phyloP scores from a whole-genome alignment of 2,888 invertebrate genomes.

The Perithous albicinctus region DNA sequence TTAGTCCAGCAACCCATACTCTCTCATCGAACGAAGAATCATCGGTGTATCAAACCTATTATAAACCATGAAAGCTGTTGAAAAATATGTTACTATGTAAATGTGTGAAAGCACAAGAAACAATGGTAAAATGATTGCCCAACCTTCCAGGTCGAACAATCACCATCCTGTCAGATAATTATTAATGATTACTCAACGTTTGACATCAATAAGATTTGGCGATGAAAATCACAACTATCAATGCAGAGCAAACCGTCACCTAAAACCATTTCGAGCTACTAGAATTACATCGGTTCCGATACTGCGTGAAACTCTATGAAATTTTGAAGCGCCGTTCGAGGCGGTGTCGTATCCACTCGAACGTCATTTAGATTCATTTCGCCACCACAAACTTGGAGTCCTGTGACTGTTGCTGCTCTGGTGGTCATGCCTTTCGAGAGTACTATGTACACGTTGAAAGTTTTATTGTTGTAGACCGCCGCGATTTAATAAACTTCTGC shows the following conservation, averaged over 20 bases:
- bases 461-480: neutral
- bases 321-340: neutral
- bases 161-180: neutral
- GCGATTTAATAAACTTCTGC: neutral
- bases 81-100: conserved; percentile 1
- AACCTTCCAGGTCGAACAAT: no score
- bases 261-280: conserved; percentile 26
- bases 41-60: conserved; percentile 19
- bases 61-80: conserved; percentile 15
- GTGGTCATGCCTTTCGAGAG: neutral
- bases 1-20: conserved; percentile 10
- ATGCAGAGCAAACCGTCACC: neutral
- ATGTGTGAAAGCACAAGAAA: neutral
- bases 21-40: neutral
- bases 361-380: neutral
- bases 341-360: conserved; percentile 14
- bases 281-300: neutral
- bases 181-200: neutral
- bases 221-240: neutral
- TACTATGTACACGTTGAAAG: neutral
- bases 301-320: neutral
- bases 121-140: neutral
- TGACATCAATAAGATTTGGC: neutral
- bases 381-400: neutral
- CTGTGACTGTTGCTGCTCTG: neutral